These are phyloP conservation scores for Metallyticus violacea DNA, from an alignment of 2,888 invertebrate genomes.

Conservation along the genomic window DNA sequence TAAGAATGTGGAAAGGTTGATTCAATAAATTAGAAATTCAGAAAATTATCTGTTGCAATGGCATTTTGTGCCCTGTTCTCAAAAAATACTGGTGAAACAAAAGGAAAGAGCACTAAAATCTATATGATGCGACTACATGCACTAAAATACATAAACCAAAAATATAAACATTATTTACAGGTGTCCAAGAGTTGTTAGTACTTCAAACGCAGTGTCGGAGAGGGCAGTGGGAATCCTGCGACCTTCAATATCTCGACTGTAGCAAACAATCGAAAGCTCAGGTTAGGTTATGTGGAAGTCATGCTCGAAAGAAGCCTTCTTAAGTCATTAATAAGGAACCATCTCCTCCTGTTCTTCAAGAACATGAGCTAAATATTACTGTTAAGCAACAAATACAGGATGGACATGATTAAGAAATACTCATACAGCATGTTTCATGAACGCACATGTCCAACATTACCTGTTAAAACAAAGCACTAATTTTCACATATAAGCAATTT, in stretches of 20 bases:
- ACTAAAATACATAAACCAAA: neutral
- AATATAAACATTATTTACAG: conserved; percentile 19
- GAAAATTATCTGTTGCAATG: too few relatives aligned
- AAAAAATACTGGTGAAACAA: neutral
- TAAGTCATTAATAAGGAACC: neutral
- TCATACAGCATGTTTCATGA: neutral
- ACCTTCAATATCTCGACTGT: conserved; percentile 18
- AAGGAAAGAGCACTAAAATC: neutral
- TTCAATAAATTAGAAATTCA: too few relatives aligned
- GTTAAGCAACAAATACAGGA: neutral
- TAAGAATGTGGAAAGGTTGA: too few relatives aligned
- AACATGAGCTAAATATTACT: neutral
- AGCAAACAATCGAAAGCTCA: conserved; percentile 13
- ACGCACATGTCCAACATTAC: neutral
- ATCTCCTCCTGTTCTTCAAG: neutral
- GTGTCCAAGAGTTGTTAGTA: conserved; percentile 22
- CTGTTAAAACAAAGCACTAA: neutral
- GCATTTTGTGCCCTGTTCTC: too few relatives aligned
- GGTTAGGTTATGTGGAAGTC: neutral
- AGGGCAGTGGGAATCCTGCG: conserved; percentile 19
- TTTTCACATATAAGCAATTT: neutral
- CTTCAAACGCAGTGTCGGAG: conserved; percentile 22
- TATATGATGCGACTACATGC: neutral
- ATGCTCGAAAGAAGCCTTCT: neutral
- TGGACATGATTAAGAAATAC: neutral